Conservation (phyloP, 2,113 vertebrate species). For the Uria lomvia region DNA sequence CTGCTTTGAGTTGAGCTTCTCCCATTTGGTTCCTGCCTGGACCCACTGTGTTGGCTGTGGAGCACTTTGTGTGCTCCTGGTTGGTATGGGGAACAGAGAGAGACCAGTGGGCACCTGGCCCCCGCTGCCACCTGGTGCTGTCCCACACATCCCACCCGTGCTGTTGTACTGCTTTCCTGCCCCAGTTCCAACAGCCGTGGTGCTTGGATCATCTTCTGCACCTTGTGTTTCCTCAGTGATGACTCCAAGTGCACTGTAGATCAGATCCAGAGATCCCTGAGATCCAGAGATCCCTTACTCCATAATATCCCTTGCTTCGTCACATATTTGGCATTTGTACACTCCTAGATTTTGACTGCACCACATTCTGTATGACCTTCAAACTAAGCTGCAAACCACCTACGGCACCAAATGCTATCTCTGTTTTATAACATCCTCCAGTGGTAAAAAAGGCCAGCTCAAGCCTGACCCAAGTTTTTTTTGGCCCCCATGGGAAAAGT, state of each 20-base stretch:
- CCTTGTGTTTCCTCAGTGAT: background rate
- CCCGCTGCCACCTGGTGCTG: conserved; percentile 74
- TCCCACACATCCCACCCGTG: conserved; percentile 76
- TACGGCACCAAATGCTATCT: background rate
- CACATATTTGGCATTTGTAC: background rate
- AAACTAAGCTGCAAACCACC: background rate
- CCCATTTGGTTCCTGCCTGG: background rate
- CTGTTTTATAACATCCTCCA: background rate
- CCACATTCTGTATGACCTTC: background rate
- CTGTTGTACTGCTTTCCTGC: background rate
- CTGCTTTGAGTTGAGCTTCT: background rate
- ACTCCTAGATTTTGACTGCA: background rate
- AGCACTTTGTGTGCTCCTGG: conserved; percentile 80
- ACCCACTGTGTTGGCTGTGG: background rate
- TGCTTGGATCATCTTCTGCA: background rate
- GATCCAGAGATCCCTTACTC: background rate
- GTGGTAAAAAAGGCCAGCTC: background rate
- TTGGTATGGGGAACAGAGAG: conserved; percentile 85
- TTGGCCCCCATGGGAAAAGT: rapidly evolving
- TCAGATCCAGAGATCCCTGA: background rate
- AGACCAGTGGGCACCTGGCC: conserved; percentile 78
- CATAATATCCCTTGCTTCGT: background rate
- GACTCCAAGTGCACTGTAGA: background rate
- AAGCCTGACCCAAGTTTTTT: background rate
- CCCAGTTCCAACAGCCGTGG: background rate